Evolutionary conservation across 2,113 vertebrate species (phyloP), one percentile per base, ranked within the genome.

Genomic region (Pseudorhombus dupliciocellatus): DNA sequence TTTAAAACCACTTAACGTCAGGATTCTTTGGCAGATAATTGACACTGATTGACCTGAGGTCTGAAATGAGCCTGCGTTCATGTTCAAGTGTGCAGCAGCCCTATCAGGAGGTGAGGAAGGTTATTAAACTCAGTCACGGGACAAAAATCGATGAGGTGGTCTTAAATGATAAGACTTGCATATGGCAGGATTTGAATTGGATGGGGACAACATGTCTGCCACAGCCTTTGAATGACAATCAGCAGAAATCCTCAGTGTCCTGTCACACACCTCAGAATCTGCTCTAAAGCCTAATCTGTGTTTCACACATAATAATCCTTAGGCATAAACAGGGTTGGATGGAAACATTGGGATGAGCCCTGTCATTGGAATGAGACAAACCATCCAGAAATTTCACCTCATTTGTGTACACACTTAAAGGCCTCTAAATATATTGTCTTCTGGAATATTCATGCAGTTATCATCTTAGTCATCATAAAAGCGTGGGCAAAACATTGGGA

Each of bases 221-320:
- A 9, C 7, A 50, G 46, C 20, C 20, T n/a, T 21, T 50, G 46
- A 50, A 50, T 50, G 46, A 50, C 46, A 50, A 50, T 50, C 18
- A 40, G 5, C n/a, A 67, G 31, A 65, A 68, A 22, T 24, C 28
- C 56, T 20, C 21, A 18, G 40, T 25, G 66, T 51, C 55, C 37
- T 54, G 66, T 54, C 34, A 26, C 12, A 42, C 18, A 11, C 6
- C 24, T 61, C 20, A 55, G 50, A 25, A 24, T 61, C 0, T 63
- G 30, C 66, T 77, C 31, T 73, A 28, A 66, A 5, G 15, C 16
- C 50, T 57, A 55, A 34, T 51, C 50, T 52, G 31, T 44, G 48
- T 25, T 55, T 30, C 51, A 57, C 60, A 61, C 42, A 52, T n/a
- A 55, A 52, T 54, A 28, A 66, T 63, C 52, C 42, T 44, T 20